phyloP scores from a whole-genome alignment of 2,113 vertebrate species.

The Ammodytes dubius region DNA sequence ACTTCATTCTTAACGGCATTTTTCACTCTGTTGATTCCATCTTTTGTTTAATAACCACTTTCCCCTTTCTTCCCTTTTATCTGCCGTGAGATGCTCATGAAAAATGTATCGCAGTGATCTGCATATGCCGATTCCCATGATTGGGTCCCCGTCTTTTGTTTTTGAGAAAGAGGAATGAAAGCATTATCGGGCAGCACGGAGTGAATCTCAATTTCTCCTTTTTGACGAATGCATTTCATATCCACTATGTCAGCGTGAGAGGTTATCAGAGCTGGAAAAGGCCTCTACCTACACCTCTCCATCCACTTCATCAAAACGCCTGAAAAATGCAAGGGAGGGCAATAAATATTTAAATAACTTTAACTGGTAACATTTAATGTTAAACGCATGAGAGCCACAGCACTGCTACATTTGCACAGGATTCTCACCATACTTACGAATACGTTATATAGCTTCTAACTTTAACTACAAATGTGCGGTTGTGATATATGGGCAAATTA shows the following conservation, averaged over 20 bases:
- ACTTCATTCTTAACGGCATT: slow-evolving; percentile 65
- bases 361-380: slow-evolving; percentile 75
- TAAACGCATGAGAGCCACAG: slow-evolving; percentile 61
- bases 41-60: slow-evolving; percentile 79
- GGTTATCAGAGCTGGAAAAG: slow-evolving; percentile 56
- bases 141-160: slow-evolving; percentile 73
- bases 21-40: slow-evolving; percentile 76
- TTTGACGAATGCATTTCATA: slow-evolving; percentile 73
- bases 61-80: slow-evolving; percentile 58
- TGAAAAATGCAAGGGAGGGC: slow-evolving; percentile 42
- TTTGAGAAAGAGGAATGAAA: slow-evolving; percentile 63
- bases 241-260: slow-evolving; percentile 46
- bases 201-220: slow-evolving; percentile 69
- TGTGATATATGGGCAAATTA: slow-evolving; percentile 58
- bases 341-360: slow-evolving; percentile 79
- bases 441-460: slow-evolving; percentile 54
- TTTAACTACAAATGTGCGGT: slow-evolving; percentile 52
- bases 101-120: slow-evolving; percentile 81
- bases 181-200: slow-evolving; percentile 57
- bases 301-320: slow-evolving; percentile 55
- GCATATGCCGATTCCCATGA: slow-evolving; percentile 81
- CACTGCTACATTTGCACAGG: slow-evolving; percentile 18
- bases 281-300: slow-evolving; percentile 56
- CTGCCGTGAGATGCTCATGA: slow-evolving; percentile 78
- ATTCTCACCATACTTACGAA: slow-evolving; percentile 39